A percentile compares a stretch with the other conserved stretches of the same genome.
These are phyloP conservation scores for Neolamprologus multifasciatus DNA, from an alignment of 2,797 vertebrate species.

Conservation along the genomic window DNA sequence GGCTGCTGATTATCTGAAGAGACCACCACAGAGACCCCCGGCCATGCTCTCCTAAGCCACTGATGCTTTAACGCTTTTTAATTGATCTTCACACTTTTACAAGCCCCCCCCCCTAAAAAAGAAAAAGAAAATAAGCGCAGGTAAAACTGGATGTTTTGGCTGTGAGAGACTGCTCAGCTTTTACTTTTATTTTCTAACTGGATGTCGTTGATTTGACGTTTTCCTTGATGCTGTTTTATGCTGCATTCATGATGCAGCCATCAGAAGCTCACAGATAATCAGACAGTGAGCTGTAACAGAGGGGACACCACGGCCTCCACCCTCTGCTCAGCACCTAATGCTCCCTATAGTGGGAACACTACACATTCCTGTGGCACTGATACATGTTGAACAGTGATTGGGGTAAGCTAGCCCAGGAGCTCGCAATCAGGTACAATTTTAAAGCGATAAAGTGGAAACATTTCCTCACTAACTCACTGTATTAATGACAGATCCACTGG, in stretches of 20 bases:
- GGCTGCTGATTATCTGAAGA: constrained; percentile 70
- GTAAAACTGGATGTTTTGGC: constrained; percentile 5
- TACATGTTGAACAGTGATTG: neutral
- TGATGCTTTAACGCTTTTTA: constrained; percentile 14
- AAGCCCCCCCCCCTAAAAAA: neutral
- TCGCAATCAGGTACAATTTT: neutral
- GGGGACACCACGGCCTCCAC: neutral
- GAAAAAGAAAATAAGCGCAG: neutral
- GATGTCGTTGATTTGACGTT: neutral
- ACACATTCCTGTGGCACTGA: neutral
- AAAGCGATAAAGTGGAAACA: neutral
- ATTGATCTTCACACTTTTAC: constrained; percentile 40
- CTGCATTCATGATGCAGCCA: neutral
- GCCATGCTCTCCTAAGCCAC: constrained; percentile 44
- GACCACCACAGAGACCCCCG: constrained; percentile 66
- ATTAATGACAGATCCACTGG: rapidly evolving
- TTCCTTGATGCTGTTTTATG: neutral
- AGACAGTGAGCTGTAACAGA: neutral
- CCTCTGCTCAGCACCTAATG: neutral
- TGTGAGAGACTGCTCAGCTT: neutral
- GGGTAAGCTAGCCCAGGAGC: neutral
- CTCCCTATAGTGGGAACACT: neutral
- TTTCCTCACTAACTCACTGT: neutral
- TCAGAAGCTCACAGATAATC: neutral
- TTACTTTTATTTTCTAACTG: neutral